Percentiles rank a stretch among this genome's conserved stretches.
Conservation (phyloP, 2,888 invertebrate species). For the Flabesymbios commensalis region DNA sequence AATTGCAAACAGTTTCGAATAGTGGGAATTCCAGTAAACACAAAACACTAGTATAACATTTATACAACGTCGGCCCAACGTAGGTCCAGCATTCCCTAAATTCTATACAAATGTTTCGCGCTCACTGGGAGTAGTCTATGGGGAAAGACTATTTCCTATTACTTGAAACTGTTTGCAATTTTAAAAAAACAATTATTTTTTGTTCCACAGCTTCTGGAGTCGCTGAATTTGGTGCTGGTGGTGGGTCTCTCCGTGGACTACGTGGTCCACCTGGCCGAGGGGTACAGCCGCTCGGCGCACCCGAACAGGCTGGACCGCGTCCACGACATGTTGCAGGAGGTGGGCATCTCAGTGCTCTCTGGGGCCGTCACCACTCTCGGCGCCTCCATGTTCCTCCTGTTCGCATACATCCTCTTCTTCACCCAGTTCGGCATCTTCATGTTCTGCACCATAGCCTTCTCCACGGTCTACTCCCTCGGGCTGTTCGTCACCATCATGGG, state of each 20-base stretch:
- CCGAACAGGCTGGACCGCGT: conserved; percentile 43
- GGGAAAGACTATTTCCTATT: no score
- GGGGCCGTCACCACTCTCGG: conserved; percentile 52
- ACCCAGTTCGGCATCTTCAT: conserved; percentile 52
- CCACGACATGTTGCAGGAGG: conserved; percentile 45
- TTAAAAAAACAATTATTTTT: no score
- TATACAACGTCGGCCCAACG: no score
- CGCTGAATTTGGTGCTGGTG: conserved; percentile 52
- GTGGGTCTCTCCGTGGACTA: conserved; percentile 54
- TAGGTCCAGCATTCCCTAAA: no score
- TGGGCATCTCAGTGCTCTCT: conserved; percentile 50
- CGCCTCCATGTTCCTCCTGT: conserved; percentile 47
- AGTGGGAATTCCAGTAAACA: no score
- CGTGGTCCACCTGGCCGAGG: conserved; percentile 53
- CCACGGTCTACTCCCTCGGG: conserved; percentile 44
- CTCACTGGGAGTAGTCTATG: no score
- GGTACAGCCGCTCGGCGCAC: conserved; percentile 45
- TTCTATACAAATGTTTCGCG: no score
- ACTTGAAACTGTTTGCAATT: no score
- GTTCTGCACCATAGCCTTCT: conserved; percentile 50
- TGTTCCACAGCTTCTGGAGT: conserved; percentile 47
- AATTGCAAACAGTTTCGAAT: no score
- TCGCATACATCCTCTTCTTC: conserved; percentile 48
- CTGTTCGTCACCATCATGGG: conserved; percentile 45
- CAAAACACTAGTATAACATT: no score